These are phyloP conservation scores for Tetraneura akinire DNA, from an alignment of 1,140 invertebrate genomes.

Conservation along the genomic window DNA sequence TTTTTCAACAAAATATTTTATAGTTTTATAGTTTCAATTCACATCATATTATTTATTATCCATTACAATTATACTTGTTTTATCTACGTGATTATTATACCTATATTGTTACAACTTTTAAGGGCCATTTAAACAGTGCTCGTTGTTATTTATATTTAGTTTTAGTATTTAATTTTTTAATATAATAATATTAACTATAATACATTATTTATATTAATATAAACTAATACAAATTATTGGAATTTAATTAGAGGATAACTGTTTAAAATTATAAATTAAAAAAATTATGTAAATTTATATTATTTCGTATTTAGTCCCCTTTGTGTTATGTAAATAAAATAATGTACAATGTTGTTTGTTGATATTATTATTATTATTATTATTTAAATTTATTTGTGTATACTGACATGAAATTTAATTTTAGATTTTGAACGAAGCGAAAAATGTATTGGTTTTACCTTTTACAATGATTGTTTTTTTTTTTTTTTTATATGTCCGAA, in stretches of 20 bases:
- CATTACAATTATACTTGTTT: not conserved
- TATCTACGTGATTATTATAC: not conserved
- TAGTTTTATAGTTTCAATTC: not conserved
- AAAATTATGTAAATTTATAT: conserved; percentile 41
- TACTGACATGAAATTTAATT: no score
- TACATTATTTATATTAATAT: conserved; percentile 41
- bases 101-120: conserved; percentile 8
- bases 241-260: conserved; percentile 36
- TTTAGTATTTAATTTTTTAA: conserved; percentile 25
- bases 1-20: conserved; percentile 19
- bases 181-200: conserved; percentile 27
- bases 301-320: conserved; percentile 35
- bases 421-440: no score
- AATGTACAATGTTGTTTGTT: conserved; percentile 43
- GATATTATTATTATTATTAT: not conserved
- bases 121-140: conserved; percentile 1
- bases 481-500: no score
- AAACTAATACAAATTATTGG: conserved; percentile 42
- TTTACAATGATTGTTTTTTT: no score
- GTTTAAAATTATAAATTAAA: conserved; percentile 36
- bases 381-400: no score
- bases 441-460: no score
- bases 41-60: not conserved
- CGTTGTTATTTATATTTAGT: conserved; percentile 29
- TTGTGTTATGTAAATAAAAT: conserved; percentile 48